Evolutionary conservation across 2,113 vertebrate species (phyloP).

Genomic region (Excalfactoria chinensis): DNA sequence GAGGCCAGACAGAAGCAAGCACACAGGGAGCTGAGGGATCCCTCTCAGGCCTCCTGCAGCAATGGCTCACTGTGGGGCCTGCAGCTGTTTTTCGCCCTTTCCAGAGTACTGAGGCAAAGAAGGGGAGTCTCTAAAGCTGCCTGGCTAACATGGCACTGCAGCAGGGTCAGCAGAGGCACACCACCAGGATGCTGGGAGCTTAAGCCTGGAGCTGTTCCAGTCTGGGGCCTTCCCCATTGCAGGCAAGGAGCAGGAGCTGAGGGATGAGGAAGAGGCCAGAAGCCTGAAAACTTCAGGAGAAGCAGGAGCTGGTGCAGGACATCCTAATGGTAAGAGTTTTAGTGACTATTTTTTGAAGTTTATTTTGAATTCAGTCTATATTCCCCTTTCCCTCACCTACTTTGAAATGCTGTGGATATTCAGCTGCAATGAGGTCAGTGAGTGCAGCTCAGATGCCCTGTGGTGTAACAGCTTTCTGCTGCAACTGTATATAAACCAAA

Average conservation of each 20-base stretch:
- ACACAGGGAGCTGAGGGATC: rapidly evolving
- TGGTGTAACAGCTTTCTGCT: neutral
- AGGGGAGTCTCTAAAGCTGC: neutral
- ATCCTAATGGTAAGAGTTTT: neutral
- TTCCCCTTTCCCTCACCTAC: neutral
- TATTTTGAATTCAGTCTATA: neutral
- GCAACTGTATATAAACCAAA: neutral
- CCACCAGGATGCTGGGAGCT: neutral
- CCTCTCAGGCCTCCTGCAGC: neutral
- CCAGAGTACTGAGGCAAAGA: rapidly evolving
- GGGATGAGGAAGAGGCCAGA: neutral
- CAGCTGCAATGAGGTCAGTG: rapidly evolving
- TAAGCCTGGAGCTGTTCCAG: neutral
- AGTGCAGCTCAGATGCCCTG: neutral
- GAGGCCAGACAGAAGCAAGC: rapidly evolving
- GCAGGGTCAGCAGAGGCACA: rapidly evolving
- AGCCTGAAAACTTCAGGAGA: neutral
- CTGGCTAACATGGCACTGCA: neutral
- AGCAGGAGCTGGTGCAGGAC: neutral
- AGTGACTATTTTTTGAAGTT: neutral
- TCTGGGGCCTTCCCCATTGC: neutral
- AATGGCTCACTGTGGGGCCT: neutral
- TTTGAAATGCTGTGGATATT: rapidly evolving
- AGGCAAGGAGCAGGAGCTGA: neutral
- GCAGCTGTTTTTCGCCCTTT: rapidly evolving